Evolutionary conservation across 2,888 invertebrate species (phyloP).

Genomic region (Camptogramma bilineatum): DNA sequence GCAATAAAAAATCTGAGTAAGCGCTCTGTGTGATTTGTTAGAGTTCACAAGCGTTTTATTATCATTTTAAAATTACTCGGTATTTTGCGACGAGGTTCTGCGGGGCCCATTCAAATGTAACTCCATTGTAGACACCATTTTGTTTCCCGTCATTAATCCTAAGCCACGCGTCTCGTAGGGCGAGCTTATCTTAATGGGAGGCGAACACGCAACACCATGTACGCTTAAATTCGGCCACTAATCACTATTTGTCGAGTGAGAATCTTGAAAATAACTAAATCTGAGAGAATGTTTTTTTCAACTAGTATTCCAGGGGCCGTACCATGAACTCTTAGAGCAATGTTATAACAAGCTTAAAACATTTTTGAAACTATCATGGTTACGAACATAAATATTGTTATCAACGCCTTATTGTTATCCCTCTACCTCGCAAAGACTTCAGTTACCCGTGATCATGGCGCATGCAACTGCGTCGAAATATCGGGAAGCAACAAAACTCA

Average conservation of each 20-base stretch:
- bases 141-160: conserved; percentile 69
- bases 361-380: no score
- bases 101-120: conserved; percentile 54
- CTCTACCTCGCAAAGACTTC: no score
- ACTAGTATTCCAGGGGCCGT: no score
- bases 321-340: no score
- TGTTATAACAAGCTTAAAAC: no score
- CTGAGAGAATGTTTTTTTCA: background rate
- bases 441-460: no score
- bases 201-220: conserved; percentile 65
- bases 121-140: conserved; percentile 64
- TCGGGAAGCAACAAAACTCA: no score
- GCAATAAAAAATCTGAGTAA: conserved; percentile 46
- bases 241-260: conserved; percentile 50
- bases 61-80: conserved; percentile 40
- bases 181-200: conserved; percentile 71
- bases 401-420: no score
- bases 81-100: conserved; percentile 38
- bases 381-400: no score
- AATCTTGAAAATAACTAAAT: conserved; percentile 40
- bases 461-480: no score
- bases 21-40: conserved; percentile 46
- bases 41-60: conserved; percentile 46
- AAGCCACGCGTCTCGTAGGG: conserved; percentile 67
- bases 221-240: conserved; percentile 52